Base-by-base conservation (phyloP, 1,140 invertebrate genomes). In the Heliconius himera region DNA sequence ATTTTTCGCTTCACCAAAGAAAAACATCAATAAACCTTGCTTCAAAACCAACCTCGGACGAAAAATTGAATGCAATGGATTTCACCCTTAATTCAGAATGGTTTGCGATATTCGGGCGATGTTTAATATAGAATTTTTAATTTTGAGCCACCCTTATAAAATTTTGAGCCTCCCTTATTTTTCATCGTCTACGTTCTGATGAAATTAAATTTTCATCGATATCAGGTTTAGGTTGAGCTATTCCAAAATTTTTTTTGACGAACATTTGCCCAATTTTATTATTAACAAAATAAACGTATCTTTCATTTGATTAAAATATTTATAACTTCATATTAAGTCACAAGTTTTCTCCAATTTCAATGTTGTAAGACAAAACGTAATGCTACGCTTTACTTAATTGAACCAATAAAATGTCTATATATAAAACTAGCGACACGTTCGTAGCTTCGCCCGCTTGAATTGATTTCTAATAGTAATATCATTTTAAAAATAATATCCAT, bases 1-100 rank as follows among this genome's bases (percentile, higher is more conserved):
- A 74, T 74, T 74, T 74, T 54, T 51, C 46, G 46, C 41, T 26
- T 74, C 22, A 18, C 26, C n/a, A 20, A 54, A 26, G 46, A 74
- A 33, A 54, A 51, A 26, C 49, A 54, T 74, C 46, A 74, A 74
- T 74, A 74, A 56, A 74, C 22, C 8, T 74, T 33, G 73, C 46
- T 74, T 54, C 73, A 74, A 51, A 33, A 56, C 29, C 73, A 60
- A 8, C 2, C 56, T 22, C 3, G 49, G 51, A 51, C 13, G 73
- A 46, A 74, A 49, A 56, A 74, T 60, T 56, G 29, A 74, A 56
- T 36, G 49, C 73, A 54, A 56, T 51, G 16, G 49, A 74, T 56
- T 74, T 22, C 8, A 66, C 51, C 22, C 20, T 60, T 18, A 36
- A n/a, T 38, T 56, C 73, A 56, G 73, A 74, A 38, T 56, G n/a